A percentile compares a stretch with the other conserved stretches of the same genome.
These are phyloP conservation scores for Drosophila pruinosa DNA, from an alignment of 1,140 invertebrate species.

Conservation along the genomic window DNA sequence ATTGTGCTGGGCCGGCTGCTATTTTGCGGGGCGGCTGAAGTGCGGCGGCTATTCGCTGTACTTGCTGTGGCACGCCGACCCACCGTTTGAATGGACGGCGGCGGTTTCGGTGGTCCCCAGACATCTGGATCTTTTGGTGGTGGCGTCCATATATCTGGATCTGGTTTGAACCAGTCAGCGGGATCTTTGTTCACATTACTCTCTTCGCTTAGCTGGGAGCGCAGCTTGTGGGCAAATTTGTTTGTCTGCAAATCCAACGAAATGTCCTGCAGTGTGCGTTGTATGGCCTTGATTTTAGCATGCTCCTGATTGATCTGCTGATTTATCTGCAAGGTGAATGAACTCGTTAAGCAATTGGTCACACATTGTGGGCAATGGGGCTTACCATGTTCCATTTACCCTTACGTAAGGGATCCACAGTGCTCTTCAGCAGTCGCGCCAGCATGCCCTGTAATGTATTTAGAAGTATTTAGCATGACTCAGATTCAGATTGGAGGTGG, in stretches of 20 bases:
- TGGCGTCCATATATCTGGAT: slow-evolving; percentile 89
- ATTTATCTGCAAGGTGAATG: slow-evolving; percentile 88
- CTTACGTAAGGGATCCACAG: slow-evolving; percentile 91
- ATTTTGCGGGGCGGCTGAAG: slow-evolving; percentile 72
- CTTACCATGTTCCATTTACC: slow-evolving; percentile 94
- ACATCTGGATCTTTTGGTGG: slow-evolving; percentile 92
- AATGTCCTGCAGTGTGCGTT: slow-evolving; percentile 86
- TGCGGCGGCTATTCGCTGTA: slow-evolving; percentile 83
- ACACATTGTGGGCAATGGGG: background rate
- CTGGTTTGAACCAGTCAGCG: slow-evolving; percentile 81
- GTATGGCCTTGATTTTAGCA: slow-evolving; percentile 93
- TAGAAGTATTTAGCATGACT: background rate
- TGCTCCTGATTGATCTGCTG: slow-evolving; percentile 95
- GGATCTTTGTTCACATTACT: slow-evolving; percentile 72
- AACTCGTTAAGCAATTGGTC: background rate
- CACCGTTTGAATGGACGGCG: slow-evolving; percentile 52
- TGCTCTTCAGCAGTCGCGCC: slow-evolving; percentile 88
- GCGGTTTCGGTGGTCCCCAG: slow-evolving; percentile 92
- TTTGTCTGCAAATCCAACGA: slow-evolving; percentile 77
- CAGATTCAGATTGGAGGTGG: background rate
- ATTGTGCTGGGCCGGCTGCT: slow-evolving; percentile 62
- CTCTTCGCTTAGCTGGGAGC: slow-evolving; percentile 62
- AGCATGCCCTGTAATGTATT: slow-evolving; percentile 84
- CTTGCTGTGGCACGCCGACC: slow-evolving; percentile 84
- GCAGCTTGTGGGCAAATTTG: slow-evolving; percentile 69